Base-by-base conservation (phyloP, 1,140 invertebrate species). In the Lysiphlebus fabarum region DNA sequence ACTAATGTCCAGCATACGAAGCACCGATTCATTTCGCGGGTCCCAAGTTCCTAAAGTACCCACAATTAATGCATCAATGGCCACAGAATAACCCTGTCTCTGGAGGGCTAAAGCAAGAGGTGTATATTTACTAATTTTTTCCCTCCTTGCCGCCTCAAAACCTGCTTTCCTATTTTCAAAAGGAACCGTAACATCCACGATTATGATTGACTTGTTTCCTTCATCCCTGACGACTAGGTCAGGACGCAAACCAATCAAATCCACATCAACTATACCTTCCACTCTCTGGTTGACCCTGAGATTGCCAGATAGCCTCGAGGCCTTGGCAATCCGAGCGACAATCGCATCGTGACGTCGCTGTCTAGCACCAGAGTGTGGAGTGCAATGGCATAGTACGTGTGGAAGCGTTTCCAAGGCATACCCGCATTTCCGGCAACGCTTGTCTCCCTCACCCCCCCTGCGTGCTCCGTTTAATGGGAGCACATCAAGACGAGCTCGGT, bases 141-240 rank as follows among this genome's bases (percentile, higher is more conserved):
- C 36, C 0, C 12, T 7, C 8, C 66, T 50, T 0, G 60, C 65
- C 10, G 40, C 47, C 2, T 48, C 57, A 6, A 74, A 43, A 0
- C 67, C 70, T 0, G 47, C 57, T 6, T 37, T 14, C 7, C 64
- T 57, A 58, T 76, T 78, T 42, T 80, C 74, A 26, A 77, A 79
- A 0, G 71, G 66, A 33, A 78, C 66, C 14, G 71, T 58, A 4
- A 80, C 70, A 53, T 79, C 73, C 43, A 75, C 61, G 11, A 72
- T 66, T 36, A 53, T 6, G 12, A 67, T 54, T 0, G 38, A 59
- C 6, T 62, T 64, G 7, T 40, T 8, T 9, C 11, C 41, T 26
- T 69, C 69, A 55, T 73, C 56, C 12, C 51, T 59, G 7, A 75
- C 50, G 8, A 76, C 66, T 2, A 74, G 61, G 62, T 76, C 74